These are phyloP conservation scores for Drosophila stalkeri DNA, from an alignment of 2,888 invertebrate genomes.

Conservation along the genomic window DNA sequence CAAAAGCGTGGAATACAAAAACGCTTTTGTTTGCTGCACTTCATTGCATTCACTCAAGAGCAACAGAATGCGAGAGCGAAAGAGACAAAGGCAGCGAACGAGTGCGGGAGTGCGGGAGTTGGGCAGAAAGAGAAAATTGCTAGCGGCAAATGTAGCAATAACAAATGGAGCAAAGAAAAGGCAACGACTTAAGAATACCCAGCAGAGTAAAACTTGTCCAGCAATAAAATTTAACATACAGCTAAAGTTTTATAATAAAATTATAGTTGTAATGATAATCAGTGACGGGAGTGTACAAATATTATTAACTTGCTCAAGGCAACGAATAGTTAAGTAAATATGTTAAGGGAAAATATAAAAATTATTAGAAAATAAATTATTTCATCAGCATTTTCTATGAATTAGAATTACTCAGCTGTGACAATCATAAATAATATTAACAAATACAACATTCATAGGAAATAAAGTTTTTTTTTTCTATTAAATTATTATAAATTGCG, in stretches of 20 bases:
- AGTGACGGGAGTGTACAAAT: neutral
- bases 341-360: neutral
- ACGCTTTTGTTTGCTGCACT: conserved; percentile 70
- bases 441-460: neutral
- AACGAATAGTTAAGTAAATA: neutral
- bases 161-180: conserved; percentile 6
- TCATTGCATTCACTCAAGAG: conserved; percentile 67
- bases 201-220: neutral
- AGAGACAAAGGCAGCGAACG: neutral
- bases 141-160: conserved; percentile 38
- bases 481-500: too few species aligned
- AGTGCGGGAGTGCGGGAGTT: conserved; percentile 2
- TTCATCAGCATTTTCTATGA: neutral
- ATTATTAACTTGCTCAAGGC: neutral
- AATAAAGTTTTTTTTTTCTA: neutral
- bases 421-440: neutral
- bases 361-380: neutral
- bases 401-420: neutral
- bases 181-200: conserved; percentile 27
- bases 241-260: neutral
- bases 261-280: neutral
- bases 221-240: neutral
- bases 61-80: conserved; percentile 2
- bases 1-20: conserved; percentile 64
- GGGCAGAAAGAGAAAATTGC: conserved; percentile 13